Evolutionary conservation across 2,797 vertebrate genomes (phyloP).

Genomic region (Myoxocephalus aenaeus): DNA sequence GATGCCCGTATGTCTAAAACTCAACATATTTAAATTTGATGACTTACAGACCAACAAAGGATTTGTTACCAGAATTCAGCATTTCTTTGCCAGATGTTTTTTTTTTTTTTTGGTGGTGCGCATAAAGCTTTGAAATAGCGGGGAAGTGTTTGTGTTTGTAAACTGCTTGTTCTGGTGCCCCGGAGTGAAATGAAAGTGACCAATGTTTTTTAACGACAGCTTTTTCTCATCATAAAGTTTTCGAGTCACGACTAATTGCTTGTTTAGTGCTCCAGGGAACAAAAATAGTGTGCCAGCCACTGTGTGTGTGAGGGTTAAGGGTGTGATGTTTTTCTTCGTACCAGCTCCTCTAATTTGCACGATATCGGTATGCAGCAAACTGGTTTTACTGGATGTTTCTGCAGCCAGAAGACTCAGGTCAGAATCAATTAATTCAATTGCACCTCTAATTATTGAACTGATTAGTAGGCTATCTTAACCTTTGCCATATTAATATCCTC

Average conservation of each 20-base stretch:
- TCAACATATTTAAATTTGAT: neutral
- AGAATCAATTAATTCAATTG: neutral
- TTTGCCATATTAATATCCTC: neutral
- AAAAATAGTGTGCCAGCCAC: conserved; percentile 27
- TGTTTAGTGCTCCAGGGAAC: conserved; percentile 44
- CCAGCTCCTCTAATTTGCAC: neutral
- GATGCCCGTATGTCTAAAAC: neutral
- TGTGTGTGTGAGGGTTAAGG: neutral
- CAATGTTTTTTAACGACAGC: conserved; percentile 47
- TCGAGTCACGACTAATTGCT: conserved; percentile 50
- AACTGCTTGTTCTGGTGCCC: conserved; percentile 45
- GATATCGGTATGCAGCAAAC: conserved; percentile 10
- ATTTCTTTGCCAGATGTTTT: neutral
- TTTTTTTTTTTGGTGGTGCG: neutral
- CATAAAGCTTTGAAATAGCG: conserved; percentile 5
- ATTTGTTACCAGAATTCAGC: neutral
- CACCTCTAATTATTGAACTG: neutral
- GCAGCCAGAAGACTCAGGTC: neutral
- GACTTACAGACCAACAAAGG: conserved; percentile 6
- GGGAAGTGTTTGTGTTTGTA: neutral
- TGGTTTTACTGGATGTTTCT: neutral
- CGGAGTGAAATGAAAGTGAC: conserved; percentile 57
- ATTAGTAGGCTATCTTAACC: neutral
- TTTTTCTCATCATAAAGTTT: conserved; percentile 61
- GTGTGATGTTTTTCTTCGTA: conserved; percentile 27